Evolutionary conservation across 2,888 invertebrate species (phyloP).

Genomic region (Thymelicus lineola): DNA sequence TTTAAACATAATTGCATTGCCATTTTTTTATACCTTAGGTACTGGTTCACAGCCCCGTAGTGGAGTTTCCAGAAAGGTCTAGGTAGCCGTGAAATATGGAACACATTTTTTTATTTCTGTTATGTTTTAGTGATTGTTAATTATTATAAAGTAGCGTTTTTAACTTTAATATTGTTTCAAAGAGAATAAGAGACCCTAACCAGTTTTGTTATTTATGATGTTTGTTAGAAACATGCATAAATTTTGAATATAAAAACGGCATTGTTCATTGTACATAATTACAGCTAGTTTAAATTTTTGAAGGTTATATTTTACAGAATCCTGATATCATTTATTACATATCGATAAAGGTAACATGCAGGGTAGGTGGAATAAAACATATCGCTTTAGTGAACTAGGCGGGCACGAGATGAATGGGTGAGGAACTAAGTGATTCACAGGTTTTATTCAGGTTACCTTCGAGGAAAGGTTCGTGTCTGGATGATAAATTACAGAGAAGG

Average conservation of each 20-base stretch:
- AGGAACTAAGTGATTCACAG: slow-evolving; percentile 31
- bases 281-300: no score
- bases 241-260: background rate
- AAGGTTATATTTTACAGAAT: background rate
- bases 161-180: slow-evolving; percentile 33
- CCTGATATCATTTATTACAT: slow-evolving; percentile 7
- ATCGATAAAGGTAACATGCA: slow-evolving; percentile 16
- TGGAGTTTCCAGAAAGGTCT: slow-evolving; percentile 58
- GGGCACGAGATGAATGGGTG: slow-evolving; percentile 22
- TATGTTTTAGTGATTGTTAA: slow-evolving; percentile 49
- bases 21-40: slow-evolving; percentile 51
- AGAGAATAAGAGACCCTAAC: slow-evolving; percentile 1
- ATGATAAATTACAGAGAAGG: slow-evolving; percentile 22
- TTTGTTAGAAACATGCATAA: background rate
- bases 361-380: slow-evolving; percentile 19
- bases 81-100: slow-evolving; percentile 53
- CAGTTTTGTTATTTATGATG: background rate
- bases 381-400: slow-evolving; percentile 17
- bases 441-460: slow-evolving; percentile 27
- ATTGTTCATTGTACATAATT: background rate
- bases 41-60: slow-evolving; percentile 55
- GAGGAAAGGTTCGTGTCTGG: slow-evolving; percentile 19
- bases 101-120: slow-evolving; percentile 41
- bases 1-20: slow-evolving; percentile 54
- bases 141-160: slow-evolving; percentile 58